Conservation (phyloP, 2,113 vertebrate genomes). For the Pedionomus torquatus region DNA sequence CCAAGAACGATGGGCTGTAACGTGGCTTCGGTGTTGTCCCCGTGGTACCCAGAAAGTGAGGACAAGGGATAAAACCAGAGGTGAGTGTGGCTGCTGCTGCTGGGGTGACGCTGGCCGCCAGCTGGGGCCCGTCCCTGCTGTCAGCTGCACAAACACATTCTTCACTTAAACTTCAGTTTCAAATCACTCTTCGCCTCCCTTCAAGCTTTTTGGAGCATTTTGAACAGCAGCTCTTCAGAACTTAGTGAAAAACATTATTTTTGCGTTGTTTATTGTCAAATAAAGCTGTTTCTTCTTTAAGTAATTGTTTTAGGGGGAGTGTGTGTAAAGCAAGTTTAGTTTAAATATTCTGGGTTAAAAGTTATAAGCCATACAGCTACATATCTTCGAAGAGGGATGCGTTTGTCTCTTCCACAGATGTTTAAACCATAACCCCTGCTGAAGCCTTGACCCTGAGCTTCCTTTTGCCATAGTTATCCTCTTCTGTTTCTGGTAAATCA, state of each 20-base stretch:
- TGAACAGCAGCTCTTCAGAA: not conserved
- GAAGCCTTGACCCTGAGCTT: not conserved
- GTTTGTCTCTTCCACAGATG: not conserved
- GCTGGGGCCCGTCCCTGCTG: not conserved
- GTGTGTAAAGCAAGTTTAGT: not conserved
- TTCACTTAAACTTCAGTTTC: not conserved
- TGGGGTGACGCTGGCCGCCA: not conserved
- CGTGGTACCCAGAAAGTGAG: constrained; percentile 17
- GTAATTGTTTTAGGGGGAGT: not conserved
- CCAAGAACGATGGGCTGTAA: constrained; percentile 3
- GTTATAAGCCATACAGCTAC: not conserved
- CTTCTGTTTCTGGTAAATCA: not conserved
- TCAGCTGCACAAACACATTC: not conserved
- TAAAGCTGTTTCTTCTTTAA: not conserved
- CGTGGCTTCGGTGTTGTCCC: constrained; percentile 43
- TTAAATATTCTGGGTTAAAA: not conserved
- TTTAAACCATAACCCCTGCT: not conserved
- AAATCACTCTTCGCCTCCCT: not conserved
- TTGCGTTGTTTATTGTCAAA: not conserved
- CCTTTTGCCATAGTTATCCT: not conserved
- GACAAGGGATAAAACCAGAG: not conserved
- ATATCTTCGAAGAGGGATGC: not conserved
- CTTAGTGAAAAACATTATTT: not conserved
- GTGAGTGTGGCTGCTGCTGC: no score
- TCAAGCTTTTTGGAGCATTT: not conserved